Percentiles rank a stretch among this genome's conserved stretches.
These are phyloP conservation scores for Sitophilus oryzae DNA, from an alignment of 1,140 invertebrate species.

Conservation along the genomic window DNA sequence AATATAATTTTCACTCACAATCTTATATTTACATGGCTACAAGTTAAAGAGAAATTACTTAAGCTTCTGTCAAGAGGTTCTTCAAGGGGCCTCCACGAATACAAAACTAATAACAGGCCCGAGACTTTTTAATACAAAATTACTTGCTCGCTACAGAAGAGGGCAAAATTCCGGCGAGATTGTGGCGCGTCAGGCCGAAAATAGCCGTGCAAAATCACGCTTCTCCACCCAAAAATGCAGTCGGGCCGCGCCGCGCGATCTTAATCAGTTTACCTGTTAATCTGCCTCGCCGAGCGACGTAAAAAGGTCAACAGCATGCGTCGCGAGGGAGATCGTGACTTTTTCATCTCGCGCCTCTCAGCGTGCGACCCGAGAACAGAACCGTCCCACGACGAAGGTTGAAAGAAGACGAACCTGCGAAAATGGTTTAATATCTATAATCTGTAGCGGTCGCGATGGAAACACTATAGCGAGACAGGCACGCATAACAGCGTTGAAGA, in stretches of 20 bases:
- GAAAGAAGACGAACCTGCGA: background rate
- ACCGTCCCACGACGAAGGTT: no score
- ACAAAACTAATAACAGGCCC: no score
- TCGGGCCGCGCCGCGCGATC: conserved; percentile 31
- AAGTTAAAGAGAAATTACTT: no score
- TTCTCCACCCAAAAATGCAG: conserved; percentile 13
- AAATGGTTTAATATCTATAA: background rate
- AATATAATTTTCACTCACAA: no score
- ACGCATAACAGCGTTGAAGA: no score
- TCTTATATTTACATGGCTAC: no score
- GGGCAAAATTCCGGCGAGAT: no score
- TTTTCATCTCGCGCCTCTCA: conserved; percentile 30
- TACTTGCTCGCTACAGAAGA: no score
- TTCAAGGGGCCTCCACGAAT: no score
- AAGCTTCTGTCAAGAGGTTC: no score
- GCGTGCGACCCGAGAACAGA: conserved; percentile 6
- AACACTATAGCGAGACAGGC: background rate
- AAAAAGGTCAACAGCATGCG: conserved; percentile 35
- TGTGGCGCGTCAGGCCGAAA: background rate
- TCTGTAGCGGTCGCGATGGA: background rate
- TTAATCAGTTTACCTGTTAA: conserved; percentile 43
- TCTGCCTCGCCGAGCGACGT: no score
- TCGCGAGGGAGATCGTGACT: conserved; percentile 32
- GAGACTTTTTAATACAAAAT: no score
- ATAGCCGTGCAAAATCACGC: conserved; percentile 16